phyloP scores from a whole-genome alignment of 2,888 invertebrate species.

The Hybos culiciformis region DNA sequence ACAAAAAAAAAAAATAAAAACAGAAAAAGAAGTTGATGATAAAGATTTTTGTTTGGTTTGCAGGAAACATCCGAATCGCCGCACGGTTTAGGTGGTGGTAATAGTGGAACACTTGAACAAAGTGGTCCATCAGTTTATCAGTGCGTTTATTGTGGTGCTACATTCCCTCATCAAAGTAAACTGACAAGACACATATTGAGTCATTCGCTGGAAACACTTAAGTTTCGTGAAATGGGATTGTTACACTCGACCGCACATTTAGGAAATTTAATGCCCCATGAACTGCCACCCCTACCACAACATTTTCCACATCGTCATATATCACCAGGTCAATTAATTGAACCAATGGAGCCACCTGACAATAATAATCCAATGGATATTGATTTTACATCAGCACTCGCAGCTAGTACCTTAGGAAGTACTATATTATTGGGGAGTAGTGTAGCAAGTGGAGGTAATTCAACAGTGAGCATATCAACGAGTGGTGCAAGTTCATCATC shows the following conservation, averaged over 20 bases:
- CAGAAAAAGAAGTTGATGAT: conserved; percentile 62
- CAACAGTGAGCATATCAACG: conserved; percentile 32
- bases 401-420: conserved; percentile 14
- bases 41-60: conserved; percentile 79
- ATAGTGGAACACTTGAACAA: conserved; percentile 15
- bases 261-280: conserved; percentile 35
- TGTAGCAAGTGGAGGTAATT: conserved; percentile 14
- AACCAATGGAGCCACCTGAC: conserved; percentile 33
- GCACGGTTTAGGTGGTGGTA: conserved; percentile 44
- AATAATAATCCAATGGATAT: conserved; percentile 14
- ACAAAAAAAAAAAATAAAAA: conserved; percentile 19
- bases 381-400: conserved; percentile 14
- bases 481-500: conserved; percentile 20
- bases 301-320: conserved; percentile 30
- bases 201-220: conserved; percentile 76
- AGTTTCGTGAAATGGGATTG: conserved; percentile 58
- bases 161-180: conserved; percentile 83
- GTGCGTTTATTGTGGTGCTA: conserved; percentile 81
- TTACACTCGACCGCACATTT: conserved; percentile 55
- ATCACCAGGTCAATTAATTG: conserved; percentile 6
- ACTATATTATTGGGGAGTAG: conserved; percentile 3
- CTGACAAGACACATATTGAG: conserved; percentile 78
- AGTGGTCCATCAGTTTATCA: conserved; percentile 44
- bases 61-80: conserved; percentile 63
- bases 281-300: conserved; percentile 28